Evolutionary conservation across 64 coral and sea anemone genomes (phyloP).

Genomic region (Actinia tenebrosa): DNA sequence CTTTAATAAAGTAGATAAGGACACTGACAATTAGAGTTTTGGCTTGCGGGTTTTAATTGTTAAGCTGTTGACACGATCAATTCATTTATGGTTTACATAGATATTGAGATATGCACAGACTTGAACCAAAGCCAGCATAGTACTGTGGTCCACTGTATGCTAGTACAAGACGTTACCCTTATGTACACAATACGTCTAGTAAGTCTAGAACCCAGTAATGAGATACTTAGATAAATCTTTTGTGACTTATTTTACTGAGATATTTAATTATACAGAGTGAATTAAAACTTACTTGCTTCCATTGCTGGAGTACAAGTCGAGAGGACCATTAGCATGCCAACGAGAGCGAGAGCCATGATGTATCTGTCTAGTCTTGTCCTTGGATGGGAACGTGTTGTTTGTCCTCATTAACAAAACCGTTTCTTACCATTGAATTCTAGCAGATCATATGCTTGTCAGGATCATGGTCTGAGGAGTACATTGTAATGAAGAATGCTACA

Average conservation of each 20-base stretch:
- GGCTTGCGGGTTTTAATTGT: background rate
- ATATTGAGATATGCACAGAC: background rate
- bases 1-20: too few relatives aligned
- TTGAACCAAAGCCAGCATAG: background rate
- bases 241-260: background rate
- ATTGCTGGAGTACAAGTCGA: background rate
- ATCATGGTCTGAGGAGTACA: background rate
- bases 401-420: background rate
- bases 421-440: background rate
- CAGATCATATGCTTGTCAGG: background rate
- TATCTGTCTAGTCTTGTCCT: conserved; percentile 12
- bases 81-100: background rate
- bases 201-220: too few relatives aligned
- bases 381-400: background rate
- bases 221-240: background rate
- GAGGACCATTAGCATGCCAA: background rate
- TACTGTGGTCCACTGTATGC: too few relatives aligned
- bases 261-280: background rate
- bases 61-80: background rate
- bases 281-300: conserved; percentile 15
- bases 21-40: too few relatives aligned
- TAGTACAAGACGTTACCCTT: too few relatives aligned
- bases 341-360: background rate
- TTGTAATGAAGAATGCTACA: background rate
- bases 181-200: too few relatives aligned